Conservation (phyloP, 2,113 vertebrate genomes). For the Todiramphus chloris region DNA sequence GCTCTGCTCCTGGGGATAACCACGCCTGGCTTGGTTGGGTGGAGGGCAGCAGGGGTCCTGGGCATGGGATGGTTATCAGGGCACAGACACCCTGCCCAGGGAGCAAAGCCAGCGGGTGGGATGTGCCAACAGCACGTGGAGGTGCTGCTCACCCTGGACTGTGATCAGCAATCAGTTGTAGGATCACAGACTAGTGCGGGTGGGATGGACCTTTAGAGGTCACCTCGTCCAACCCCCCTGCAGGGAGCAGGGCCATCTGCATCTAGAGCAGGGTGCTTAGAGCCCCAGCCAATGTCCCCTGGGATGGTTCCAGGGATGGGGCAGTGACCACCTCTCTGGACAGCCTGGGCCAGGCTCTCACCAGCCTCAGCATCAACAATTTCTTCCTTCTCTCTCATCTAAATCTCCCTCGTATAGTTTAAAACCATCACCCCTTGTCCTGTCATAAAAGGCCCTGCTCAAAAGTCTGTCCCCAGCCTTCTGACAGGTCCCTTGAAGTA, state of each 20-base stretch:
- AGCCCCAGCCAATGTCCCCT: not conserved
- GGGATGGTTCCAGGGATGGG: not conserved
- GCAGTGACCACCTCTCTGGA: not conserved
- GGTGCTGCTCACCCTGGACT: not conserved
- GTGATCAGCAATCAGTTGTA: not conserved
- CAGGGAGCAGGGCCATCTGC: not conserved
- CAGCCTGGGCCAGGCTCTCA: not conserved
- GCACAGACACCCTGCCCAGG: fast-evolving
- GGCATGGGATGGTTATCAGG: fast-evolving
- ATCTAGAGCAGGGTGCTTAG: not conserved
- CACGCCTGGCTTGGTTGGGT: not conserved
- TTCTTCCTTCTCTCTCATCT: not conserved
- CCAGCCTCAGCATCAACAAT: not conserved
- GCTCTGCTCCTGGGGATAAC: not conserved
- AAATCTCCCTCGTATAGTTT: not conserved
- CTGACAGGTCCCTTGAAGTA: not conserved
- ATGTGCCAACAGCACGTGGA: fast-evolving
- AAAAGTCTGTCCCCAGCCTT: not conserved
- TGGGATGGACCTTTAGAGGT: not conserved
- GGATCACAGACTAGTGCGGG: not conserved
- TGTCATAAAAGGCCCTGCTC: not conserved
- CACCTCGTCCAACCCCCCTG: not conserved
- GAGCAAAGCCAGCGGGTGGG: fast-evolving
- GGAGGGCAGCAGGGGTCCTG: not conserved
- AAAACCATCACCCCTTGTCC: not conserved